These are phyloP conservation scores for Lasiurus borealis DNA, from an alignment of 2,113 vertebrate genomes.

Conservation along the genomic window DNA sequence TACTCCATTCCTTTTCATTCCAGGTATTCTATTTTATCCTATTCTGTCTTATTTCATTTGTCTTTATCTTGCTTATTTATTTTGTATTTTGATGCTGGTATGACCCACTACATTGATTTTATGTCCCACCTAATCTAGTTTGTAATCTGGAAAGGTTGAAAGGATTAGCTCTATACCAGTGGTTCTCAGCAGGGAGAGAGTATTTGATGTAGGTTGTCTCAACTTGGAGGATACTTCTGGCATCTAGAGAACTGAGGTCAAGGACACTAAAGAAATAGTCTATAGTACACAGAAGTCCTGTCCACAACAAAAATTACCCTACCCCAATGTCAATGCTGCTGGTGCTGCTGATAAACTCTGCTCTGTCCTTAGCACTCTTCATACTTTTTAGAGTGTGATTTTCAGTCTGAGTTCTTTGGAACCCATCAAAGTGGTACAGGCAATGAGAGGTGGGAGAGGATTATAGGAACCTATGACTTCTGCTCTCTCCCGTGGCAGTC, in stretches of 20 bases:
- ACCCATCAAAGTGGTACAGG: not conserved
- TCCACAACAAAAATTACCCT: not conserved
- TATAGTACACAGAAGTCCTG: not conserved
- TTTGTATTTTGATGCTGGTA: not conserved
- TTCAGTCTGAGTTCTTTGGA: not conserved
- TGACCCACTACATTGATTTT: not conserved
- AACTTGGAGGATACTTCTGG: not conserved
- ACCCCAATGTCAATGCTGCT: no score
- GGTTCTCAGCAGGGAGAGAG: not conserved
- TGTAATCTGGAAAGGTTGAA: not conserved
- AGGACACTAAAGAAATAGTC: not conserved
- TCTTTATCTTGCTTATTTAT: not conserved
- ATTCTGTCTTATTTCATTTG: not conserved
- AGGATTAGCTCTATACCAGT: not conserved
- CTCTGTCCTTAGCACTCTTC: not conserved
- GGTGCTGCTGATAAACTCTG: not conserved
- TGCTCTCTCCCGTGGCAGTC: fast-evolving
- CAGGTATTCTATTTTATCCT: not conserved
- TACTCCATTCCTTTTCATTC: not conserved
- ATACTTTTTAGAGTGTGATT: not conserved
- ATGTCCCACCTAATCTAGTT: not conserved
- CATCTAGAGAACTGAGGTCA: not conserved
- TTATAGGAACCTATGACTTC: fast-evolving
- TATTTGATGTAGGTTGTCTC: not conserved
- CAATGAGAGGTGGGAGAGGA: not conserved